These are phyloP conservation scores for Cephus sareptanus DNA, from an alignment of 2,888 invertebrate genomes.

Conservation along the genomic window DNA sequence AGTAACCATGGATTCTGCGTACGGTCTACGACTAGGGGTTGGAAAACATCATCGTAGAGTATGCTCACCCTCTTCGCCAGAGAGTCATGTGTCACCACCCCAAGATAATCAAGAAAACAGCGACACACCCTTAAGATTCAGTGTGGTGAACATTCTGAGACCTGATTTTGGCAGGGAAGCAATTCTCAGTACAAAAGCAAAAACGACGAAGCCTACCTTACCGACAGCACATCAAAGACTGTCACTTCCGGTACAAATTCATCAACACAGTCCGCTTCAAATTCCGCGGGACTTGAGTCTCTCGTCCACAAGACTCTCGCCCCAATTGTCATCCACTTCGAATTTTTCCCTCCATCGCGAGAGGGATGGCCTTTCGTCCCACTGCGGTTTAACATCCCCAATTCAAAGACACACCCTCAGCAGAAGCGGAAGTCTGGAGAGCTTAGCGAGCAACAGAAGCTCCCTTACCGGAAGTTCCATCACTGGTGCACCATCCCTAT, in stretches of 20 bases:
- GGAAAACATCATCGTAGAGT: constrained; percentile 28
- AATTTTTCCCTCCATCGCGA: constrained; percentile 33
- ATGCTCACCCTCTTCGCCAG: constrained; percentile 26
- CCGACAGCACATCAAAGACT: constrained; percentile 26
- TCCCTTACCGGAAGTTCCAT: constrained; percentile 58
- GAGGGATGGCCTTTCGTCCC: constrained; percentile 42
- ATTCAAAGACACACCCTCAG: constrained; percentile 50
- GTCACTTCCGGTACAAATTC: constrained; percentile 22
- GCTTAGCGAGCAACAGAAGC: constrained; percentile 60
- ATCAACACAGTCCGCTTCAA: constrained; percentile 39
- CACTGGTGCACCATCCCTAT: constrained; percentile 57
- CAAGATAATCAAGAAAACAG: constrained; percentile 25
- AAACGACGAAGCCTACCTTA: constrained; percentile 46
- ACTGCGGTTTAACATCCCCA: constrained; percentile 50
- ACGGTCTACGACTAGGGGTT: constrained; percentile 49
- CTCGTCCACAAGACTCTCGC: constrained; percentile 44
- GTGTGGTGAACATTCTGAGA: constrained; percentile 87
- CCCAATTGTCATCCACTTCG: constrained; percentile 16
- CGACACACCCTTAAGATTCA: constrained; percentile 74
- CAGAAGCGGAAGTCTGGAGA: constrained; percentile 62
- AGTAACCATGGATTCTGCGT: constrained; percentile 55
- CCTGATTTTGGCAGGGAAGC: constrained; percentile 87
- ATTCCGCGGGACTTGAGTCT: constrained; percentile 50
- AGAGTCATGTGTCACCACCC: constrained; percentile 12
- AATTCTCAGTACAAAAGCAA: constrained; percentile 71